A percentile compares a stretch with the other conserved stretches of the same genome.
Conservation (phyloP, 2,888 invertebrate species). For the Anorthoa munda region DNA sequence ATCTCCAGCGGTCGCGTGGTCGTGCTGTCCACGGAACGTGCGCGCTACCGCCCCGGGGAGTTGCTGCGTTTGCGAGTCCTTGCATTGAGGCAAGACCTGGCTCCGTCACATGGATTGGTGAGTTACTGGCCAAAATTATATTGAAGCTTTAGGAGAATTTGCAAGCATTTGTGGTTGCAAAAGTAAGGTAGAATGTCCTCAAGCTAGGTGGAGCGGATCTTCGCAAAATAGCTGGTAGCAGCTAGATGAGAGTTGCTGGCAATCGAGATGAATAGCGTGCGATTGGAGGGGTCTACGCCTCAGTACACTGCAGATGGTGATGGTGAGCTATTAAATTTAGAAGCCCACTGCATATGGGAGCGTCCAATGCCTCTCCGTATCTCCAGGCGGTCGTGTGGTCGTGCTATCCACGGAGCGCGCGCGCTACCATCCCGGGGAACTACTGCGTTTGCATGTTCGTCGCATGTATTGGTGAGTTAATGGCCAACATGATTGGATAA, state of each 20-base stretch:
- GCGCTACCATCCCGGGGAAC: conserved; percentile 91
- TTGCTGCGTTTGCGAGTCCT: conserved; percentile 90
- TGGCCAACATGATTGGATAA: no score
- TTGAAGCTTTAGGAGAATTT: no score
- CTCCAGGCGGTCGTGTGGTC: conserved; percentile 87
- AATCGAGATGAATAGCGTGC: no score
- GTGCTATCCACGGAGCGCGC: conserved; percentile 91
- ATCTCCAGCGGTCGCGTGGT: conserved; percentile 88
- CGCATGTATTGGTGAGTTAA: conserved; percentile 86
- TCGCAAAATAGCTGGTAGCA: neutral
- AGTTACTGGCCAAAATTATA: conserved; percentile 65
- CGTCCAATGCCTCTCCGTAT: conserved; percentile 86
- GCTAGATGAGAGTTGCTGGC: no score
- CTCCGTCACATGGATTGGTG: conserved; percentile 89
- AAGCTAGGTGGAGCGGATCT: neutral
- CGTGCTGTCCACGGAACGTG: conserved; percentile 91
- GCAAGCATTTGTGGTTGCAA: no score
- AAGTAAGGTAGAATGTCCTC: neutral
- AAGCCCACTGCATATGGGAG: conserved; percentile 81
- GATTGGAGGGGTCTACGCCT: no score
- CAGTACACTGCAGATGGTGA: no score
- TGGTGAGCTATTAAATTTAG: conserved; percentile 30
- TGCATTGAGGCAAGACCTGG: conserved; percentile 89
- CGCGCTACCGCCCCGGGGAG: conserved; percentile 91
- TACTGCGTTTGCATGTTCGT: conserved; percentile 89